A percentile compares a stretch with the other conserved stretches of the same genome.
Evolutionary conservation across 1,140 invertebrate species (phyloP).

Genomic region (Heliconius congener): DNA sequence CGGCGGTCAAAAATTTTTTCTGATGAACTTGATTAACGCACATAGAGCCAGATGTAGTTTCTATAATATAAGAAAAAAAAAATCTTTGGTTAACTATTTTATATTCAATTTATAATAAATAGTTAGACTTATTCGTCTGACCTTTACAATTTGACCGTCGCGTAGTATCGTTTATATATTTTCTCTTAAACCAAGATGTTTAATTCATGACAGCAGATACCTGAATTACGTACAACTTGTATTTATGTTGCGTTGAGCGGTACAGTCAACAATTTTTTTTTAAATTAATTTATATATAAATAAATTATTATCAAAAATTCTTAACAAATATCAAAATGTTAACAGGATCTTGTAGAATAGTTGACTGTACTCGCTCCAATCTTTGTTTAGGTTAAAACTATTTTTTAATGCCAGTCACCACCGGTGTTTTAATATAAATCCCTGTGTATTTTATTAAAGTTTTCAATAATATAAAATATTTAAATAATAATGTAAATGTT

Average conservation of each 20-base stretch:
- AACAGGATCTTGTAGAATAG: too few species aligned
- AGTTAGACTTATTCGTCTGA: neutral
- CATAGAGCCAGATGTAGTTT: neutral
- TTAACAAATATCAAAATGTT: too few species aligned
- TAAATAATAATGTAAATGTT: neutral
- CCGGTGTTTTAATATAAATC: neutral
- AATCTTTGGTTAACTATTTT: neutral
- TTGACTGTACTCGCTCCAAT: conserved; percentile 19
- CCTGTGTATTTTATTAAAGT: neutral
- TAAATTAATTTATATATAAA: neutral
- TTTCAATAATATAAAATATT: neutral
- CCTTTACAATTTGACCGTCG: neutral
- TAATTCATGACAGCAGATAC: conserved; percentile 57
- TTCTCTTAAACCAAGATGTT: conserved; percentile 51
- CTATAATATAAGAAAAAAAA: neutral
- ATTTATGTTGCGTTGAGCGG: conserved; percentile 19
- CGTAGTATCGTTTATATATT: conserved; percentile 26
- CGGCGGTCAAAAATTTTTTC: neutral
- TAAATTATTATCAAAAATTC: neutral
- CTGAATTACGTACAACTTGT: conserved; percentile 67
- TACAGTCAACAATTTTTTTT: conserved; percentile 29
- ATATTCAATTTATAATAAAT: neutral
- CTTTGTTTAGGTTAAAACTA: conserved; percentile 27
- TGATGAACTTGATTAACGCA: neutral
- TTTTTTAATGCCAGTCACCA: neutral